Evolutionary conservation across 2,888 invertebrate species (phyloP), one percentile per base, ranked within the genome.

Genomic region (Ypsolopha sequella): DNA sequence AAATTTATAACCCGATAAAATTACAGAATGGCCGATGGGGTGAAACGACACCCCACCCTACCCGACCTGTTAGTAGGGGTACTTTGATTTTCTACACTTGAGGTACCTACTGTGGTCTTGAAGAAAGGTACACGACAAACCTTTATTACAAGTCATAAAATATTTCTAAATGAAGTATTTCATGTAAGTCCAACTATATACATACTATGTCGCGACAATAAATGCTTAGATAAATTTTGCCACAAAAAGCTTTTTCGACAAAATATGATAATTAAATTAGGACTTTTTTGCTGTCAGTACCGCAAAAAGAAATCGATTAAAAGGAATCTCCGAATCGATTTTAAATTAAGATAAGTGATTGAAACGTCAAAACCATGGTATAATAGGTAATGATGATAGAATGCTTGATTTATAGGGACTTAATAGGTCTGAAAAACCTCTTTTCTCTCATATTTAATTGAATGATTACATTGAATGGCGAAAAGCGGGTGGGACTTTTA

Each of bases 1-100:
- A 86, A 87, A 87, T 87, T 87, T 87, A 87, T 87, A 87, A 80
- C 86, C 80, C 86, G 85, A 87, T 87, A 87, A 86, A 86, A 87
- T 87, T 87, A 86, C 84, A 73, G 73, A 80, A 76, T 76, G 81
- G 73, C 72, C 76, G 71, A 69, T 65, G 71, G 74, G 73, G 75
- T 68, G 72, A 57, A 13, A 11, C 47, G 62, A 56, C 62, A 24
- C 55, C 62, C 68, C 64, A 66, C 58, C 56, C 55, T 56, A 56
- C 59, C 55, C 60, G 61, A 53, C 61, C 62, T 61, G 59, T 54
- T 61, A 57, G 59, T 61, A 57, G 59, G 61, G 65, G 61, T 63
- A 11, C 8, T 38, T 48, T 48, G 13, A 14, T 24, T 36, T 36
- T 13, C 24, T 36, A 36, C 36, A 38, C 9, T 9, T 38, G 9